Base-by-base conservation (phyloP, 2,113 vertebrate species). In the Cricetomys ansorgei region DNA sequence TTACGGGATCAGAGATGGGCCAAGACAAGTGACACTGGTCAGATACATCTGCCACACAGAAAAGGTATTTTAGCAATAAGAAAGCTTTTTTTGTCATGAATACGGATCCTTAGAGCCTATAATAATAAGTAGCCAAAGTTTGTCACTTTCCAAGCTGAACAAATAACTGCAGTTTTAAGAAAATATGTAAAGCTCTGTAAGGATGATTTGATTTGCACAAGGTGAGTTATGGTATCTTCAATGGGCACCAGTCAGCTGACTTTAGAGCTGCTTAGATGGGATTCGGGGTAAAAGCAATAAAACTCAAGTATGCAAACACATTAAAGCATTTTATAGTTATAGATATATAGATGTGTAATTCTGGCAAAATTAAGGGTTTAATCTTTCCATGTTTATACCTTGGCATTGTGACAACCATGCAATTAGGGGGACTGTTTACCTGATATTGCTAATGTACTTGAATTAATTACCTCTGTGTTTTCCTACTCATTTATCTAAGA, bases 381-480 rank as follows among this genome's bases (percentile, higher is more conserved):
- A 64, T 89, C n/a, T 93, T 87, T 86, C 40, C 37, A 69, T 25
- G n/a, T 67, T 57, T 3, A 31, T 79, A 50, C 75, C 19, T 55
- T 90, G 55, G 62, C 65, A 70, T 48, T 62, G 19, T 80, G 34
- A 80, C 16, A 91, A 86, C 13, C 37, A 34, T 69, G 83, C 62
- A 92, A 91, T 75, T 64, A 85, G 83, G 21, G 53, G 37, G 92
- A 69, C 17, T 87, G 11, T 83, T 92, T 92, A 72, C 45, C 19
- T 45, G 37, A 29, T 87, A 43, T 83, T 17, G 1, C 77, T 55
- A 31, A 81, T 88, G 34, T 73, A 92, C 59, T 95, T 92, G 85
- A 90, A 94, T 79, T 96, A 81, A 57, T 57, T 62, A 79, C 87
- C 72, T 89, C 93, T 17, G 57, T 88, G 34, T 83, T 88, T 83